Base-by-base conservation (phyloP, 2,797 vertebrate genomes). In the Phrynocephalus forsythii region DNA sequence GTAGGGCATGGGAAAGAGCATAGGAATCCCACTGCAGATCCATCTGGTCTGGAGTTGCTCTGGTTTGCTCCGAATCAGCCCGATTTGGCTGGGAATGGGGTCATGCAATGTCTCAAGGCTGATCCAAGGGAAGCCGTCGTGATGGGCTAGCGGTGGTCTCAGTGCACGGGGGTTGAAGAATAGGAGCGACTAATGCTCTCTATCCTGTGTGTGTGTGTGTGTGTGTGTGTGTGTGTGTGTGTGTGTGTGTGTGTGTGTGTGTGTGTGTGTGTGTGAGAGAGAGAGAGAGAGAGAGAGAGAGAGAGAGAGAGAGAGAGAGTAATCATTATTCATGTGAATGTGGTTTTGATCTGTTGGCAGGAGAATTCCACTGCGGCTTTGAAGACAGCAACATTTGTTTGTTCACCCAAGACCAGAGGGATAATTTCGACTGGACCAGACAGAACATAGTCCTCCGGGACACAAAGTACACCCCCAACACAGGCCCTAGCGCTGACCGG, bases 291-390 rank as follows among this genome's bases (percentile, higher is more conserved):
- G 38, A 44, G 38, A 44, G 38, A 44, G 38, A 44, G 38, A 44
- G 38, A 44, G 38, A 44, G 38, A 44, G 38, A 44, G 38, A 44
- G 38, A 44, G 38, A 44, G 38, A 44, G 38, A 44, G 75, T 22
- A 26, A 56, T 28, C 2, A 28, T 66, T 26, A 76, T 79, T 86
- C 56, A 56, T 67, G 52, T 72, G 82, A 3, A 0, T 91, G 86
- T 82, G 73, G 80, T 94, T 56, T 85, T 48, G n/a, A 44, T 88
- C 83, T 88, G 1, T 93, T 91, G 87, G 89, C 96, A 99, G 99
- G 98, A 92, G 98, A 99, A 96, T 99, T 99, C 96, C 98, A 98
- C 95, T 99, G 99, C 87, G 98, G 98, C 90, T 99, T 99, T 79
- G 99, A 99, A 96, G 99, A 99, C 18, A 98, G 99, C 71, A 97